Percentiles rank a stretch among this genome's conserved stretches.
phyloP scores from a whole-genome alignment of 2,888 invertebrate species.

The Xylota sylvarum region DNA sequence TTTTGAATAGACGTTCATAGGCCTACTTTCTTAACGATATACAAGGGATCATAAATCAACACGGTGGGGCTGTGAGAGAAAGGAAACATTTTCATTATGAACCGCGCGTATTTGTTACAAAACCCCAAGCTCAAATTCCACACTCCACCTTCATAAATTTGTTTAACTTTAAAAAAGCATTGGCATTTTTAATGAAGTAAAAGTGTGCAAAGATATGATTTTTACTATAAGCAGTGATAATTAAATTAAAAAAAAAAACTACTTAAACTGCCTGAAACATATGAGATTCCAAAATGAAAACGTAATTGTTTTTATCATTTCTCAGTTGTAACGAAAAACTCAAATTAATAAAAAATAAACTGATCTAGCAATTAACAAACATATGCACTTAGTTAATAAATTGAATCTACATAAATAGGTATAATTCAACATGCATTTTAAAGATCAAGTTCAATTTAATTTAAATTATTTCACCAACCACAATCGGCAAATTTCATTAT shows the following conservation, averaged over 20 bases:
- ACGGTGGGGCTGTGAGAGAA: conserved; percentile 79
- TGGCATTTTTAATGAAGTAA: neutral
- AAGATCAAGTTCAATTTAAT: neutral
- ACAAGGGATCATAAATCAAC: conserved; percentile 17
- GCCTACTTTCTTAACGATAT: conserved; percentile 69
- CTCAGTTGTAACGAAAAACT: conserved; percentile 17
- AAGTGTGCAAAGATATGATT: neutral
- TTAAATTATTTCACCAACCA: neutral
- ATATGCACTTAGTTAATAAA: conserved; percentile 18
- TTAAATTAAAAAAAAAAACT: conserved; percentile 33
- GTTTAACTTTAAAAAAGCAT: neutral
- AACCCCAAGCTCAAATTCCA: conserved; percentile 51
- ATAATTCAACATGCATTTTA: neutral
- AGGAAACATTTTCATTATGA: conserved; percentile 74
- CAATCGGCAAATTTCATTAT: neutral
- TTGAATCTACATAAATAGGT: neutral
- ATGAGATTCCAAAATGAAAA: conserved; percentile 31
- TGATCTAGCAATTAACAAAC: conserved; percentile 8
- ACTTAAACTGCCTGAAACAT: conserved; percentile 62
- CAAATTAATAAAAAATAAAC: neutral
- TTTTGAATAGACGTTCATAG: conserved; percentile 56
- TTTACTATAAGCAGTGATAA: conserved; percentile 41
- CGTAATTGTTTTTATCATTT: conserved; percentile 5
- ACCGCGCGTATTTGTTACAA: conserved; percentile 1
- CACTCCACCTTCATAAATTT: conserved; percentile 35